Evolutionary conservation across 2,888 invertebrate species (phyloP), one percentile per base, ranked within the genome.

Genomic region (Diabrotica balteata): DNA sequence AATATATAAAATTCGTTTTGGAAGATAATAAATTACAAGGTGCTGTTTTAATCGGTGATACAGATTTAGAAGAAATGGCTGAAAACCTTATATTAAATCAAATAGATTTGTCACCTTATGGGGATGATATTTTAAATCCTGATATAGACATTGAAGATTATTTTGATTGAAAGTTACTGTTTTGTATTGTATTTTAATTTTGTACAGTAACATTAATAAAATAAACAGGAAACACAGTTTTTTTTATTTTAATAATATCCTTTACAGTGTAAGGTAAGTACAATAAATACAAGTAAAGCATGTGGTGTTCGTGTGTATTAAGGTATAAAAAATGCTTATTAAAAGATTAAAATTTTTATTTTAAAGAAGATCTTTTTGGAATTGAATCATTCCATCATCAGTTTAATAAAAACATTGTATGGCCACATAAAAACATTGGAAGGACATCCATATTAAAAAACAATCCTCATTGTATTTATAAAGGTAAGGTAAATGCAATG

Each of bases 121-220:
- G 96, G 65, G 95, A 97, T 83, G 93, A 97, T 83, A 90, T 99
- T 76, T 87, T 99, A 8, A 93, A 99, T 87, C 97, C 98, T 22
- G 89, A 94, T 81, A 93, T 99, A 80, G 98, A 99, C 82, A 95
- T 99, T 79, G 98, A 98, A 84, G 99, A 99, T 86, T 99, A 96
- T 86, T 99, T 99, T 89, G 99, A 99, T 88, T 98, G 84, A 84
- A 32, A 32, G 32, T 4, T 32, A 32, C 32, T 32, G 32, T 32
- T 32, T 32, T 32, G 32, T 5, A 32, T 32, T 32, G 4, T 32
- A 32, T 4, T 2, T 5, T 32, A 32, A 32, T 32, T 32, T 1
- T 54, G 42, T 43, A 43, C 8, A 42, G 43, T 32, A 32, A 5
- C 32, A 51, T 8, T 8, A 17, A 17, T 22, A 51, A 47, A 49